Evolutionary conservation across 2,113 vertebrate genomes (phyloP).

Genomic region (Takifugu flavidus): DNA sequence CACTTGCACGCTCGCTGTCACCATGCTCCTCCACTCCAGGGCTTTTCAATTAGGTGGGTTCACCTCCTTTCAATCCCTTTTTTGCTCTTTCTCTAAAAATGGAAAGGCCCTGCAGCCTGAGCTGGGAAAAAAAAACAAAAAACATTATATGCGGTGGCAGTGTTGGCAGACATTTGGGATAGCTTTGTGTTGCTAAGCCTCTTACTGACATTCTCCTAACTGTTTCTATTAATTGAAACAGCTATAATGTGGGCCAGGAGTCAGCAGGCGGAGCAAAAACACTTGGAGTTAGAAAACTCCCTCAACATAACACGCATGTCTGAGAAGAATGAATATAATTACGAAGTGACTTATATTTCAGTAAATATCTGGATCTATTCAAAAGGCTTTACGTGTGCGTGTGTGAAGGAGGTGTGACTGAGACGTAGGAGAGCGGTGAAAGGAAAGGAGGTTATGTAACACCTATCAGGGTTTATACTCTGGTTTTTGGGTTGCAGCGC

Average conservation of each 20-base stretch:
- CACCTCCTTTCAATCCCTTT: conserved; percentile 23
- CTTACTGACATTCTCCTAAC: conserved; percentile 47
- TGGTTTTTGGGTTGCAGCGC: conserved; percentile 21
- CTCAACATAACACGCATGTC: background rate
- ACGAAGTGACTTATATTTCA: background rate
- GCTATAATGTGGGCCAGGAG: background rate
- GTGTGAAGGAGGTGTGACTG: background rate
- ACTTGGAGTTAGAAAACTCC: background rate
- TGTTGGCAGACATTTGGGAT: conserved; percentile 31
- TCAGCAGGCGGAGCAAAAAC: background rate
- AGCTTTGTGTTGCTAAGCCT: conserved; percentile 41
- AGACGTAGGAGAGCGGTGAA: conserved; percentile 17
- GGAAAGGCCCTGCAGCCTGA: conserved; percentile 34
- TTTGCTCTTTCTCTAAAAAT: conserved; percentile 32
- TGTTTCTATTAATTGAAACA: conserved; percentile 44
- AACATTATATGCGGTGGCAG: conserved; percentile 47
- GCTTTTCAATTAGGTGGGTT: conserved; percentile 29
- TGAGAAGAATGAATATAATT: conserved; percentile 10
- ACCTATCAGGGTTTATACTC: background rate
- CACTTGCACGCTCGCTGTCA: conserved; percentile 2
- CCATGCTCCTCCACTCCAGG: conserved; percentile 19
- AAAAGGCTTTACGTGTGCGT: too few species aligned
- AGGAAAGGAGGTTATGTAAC: conserved; percentile 18
- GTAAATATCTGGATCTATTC: background rate
- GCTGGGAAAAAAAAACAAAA: conserved; percentile 4